Evolutionary conservation across 2,888 invertebrate genomes (phyloP).

Genomic region (Tinea trinotella): DNA sequence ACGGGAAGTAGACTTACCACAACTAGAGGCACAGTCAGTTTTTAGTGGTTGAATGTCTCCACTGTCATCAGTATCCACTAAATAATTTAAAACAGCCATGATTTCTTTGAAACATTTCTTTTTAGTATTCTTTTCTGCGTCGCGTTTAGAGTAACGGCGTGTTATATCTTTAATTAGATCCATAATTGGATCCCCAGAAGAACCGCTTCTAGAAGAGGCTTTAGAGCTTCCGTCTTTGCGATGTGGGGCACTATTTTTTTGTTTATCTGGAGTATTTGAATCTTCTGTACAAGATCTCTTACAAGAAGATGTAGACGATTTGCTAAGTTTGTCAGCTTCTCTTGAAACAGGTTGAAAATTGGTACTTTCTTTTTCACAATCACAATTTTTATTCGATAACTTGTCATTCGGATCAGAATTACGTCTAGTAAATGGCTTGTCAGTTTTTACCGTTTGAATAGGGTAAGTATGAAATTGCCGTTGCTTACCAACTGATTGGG

Average conservation of each 20-base stretch:
- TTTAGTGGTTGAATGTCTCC: constrained; percentile 22
- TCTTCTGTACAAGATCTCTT: background rate
- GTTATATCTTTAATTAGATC: constrained; percentile 55
- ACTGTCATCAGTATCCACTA: constrained; percentile 55
- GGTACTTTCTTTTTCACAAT: background rate
- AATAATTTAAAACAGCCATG: constrained; percentile 49
- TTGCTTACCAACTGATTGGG: too few relatives aligned
- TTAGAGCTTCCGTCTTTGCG: constrained; percentile 3
- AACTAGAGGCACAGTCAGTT: constrained; percentile 6
- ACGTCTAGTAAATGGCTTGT: constrained; percentile 6
- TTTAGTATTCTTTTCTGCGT: constrained; percentile 41
- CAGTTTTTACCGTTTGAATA: background rate
- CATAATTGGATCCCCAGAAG: constrained; percentile 38
- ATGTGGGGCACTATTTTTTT: background rate
- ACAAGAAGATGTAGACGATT: background rate
- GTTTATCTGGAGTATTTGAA: background rate
- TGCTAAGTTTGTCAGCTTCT: background rate
- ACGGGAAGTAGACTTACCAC: too few relatives aligned
- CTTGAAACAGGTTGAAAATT: background rate
- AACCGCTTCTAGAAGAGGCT: background rate
- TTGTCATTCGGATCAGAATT: constrained; percentile 18
- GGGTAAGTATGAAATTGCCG: too few relatives aligned
- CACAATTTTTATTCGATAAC: background rate
- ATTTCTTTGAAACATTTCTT: constrained; percentile 61
- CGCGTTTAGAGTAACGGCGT: constrained; percentile 52